Percentiles rank a stretch among this genome's conserved stretches.
These are phyloP conservation scores for Drosophila truncata DNA, from an alignment of 1,140 invertebrate species.

Conservation along the genomic window DNA sequence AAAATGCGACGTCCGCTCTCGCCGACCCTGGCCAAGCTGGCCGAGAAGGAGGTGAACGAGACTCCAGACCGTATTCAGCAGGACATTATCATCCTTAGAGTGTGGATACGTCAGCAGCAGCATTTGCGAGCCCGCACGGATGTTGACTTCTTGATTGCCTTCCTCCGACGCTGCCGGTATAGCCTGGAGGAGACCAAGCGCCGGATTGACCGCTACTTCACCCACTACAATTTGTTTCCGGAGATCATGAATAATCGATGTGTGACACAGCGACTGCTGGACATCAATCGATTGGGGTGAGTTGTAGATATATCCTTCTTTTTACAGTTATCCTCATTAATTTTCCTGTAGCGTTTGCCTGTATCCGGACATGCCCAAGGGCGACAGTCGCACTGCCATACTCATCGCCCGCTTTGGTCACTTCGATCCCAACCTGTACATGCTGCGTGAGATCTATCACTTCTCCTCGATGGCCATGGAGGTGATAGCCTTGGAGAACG, in stretches of 20 bases:
- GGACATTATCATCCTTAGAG: constrained; percentile 87
- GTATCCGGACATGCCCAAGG: constrained; percentile 79
- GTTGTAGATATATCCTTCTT: neutral
- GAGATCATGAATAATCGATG: constrained; percentile 86
- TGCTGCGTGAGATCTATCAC: constrained; percentile 82
- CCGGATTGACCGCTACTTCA: constrained; percentile 89
- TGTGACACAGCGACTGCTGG: constrained; percentile 78
- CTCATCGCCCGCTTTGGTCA: constrained; percentile 86
- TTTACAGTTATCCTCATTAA: neutral
- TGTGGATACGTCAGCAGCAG: constrained; percentile 89
- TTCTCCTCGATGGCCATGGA: constrained; percentile 85
- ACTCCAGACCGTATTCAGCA: constrained; percentile 87
- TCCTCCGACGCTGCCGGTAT: constrained; percentile 89
- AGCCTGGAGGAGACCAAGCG: constrained; percentile 89
- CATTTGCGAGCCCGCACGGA: constrained; percentile 87
- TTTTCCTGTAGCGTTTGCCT: constrained; percentile 53
- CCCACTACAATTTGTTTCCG: constrained; percentile 87
- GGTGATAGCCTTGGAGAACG: constrained; percentile 85
- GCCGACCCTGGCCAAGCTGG: constrained; percentile 85
- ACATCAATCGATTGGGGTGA: constrained; percentile 86
- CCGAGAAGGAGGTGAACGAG: constrained; percentile 88
- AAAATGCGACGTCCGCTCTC: constrained; percentile 84
- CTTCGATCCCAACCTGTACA: constrained; percentile 85
- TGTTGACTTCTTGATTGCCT: constrained; percentile 88
- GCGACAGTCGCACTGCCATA: constrained; percentile 85